Percentiles rank a stretch among this genome's conserved stretches.
These are phyloP conservation scores for Aphodius granarius DNA, from an alignment of 2,888 invertebrate species.

Conservation along the genomic window DNA sequence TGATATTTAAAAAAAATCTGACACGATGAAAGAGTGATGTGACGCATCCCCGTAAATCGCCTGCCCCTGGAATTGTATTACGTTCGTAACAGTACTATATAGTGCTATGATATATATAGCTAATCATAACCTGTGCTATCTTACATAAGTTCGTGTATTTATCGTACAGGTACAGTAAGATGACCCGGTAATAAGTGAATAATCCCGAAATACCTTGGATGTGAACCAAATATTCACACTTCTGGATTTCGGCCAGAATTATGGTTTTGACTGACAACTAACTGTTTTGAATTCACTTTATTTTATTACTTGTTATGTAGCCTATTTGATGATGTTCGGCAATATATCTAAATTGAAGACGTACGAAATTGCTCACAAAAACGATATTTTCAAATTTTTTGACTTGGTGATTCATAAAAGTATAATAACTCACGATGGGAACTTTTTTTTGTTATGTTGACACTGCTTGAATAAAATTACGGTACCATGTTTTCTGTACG, in stretches of 20 bases:
- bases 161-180: not conserved
- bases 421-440: too few relatives aligned
- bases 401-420: too few relatives aligned
- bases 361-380: too few relatives aligned
- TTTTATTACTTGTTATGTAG: not conserved
- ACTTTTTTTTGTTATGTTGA: too few relatives aligned
- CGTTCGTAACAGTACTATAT: too few relatives aligned
- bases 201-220: slow-evolving; percentile 13
- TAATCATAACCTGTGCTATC: not conserved
- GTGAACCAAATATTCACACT: slow-evolving; percentile 1
- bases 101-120: not conserved
- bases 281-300: not conserved
- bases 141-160: not conserved
- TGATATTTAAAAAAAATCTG: too few relatives aligned
- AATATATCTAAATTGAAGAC: too few relatives aligned
- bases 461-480: not conserved
- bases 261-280: not conserved
- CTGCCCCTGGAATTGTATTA: too few relatives aligned
- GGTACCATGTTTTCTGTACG: not conserved
- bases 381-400: too few relatives aligned
- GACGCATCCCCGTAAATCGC: too few relatives aligned
- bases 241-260: slow-evolving; percentile 2
- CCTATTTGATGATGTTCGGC: not conserved
- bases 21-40: too few relatives aligned
- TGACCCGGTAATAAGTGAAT: slow-evolving; percentile 14